These are phyloP conservation scores for Noctua janthe DNA, from an alignment of 2,888 invertebrate species.

Conservation along the genomic window DNA sequence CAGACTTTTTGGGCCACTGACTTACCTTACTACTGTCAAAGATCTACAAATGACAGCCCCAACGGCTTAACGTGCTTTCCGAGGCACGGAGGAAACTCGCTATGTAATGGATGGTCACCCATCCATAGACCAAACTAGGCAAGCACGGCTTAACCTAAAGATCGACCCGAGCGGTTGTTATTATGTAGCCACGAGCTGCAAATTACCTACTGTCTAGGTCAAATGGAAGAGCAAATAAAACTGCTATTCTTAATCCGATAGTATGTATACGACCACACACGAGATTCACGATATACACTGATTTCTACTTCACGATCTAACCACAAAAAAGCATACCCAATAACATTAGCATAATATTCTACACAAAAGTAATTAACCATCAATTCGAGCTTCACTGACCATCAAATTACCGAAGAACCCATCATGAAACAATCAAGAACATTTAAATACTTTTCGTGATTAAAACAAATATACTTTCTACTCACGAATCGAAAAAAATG, in stretches of 20 bases:
- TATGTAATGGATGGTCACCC: no score
- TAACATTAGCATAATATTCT: slow-evolving; percentile 53
- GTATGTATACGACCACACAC: slow-evolving; percentile 31
- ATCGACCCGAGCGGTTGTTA: no score
- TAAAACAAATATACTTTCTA: slow-evolving; percentile 61
- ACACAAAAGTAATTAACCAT: slow-evolving; percentile 53
- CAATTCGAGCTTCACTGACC: slow-evolving; percentile 34
- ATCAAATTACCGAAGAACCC: slow-evolving; percentile 48
- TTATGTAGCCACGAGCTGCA: neutral
- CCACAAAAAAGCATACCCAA: slow-evolving; percentile 27
- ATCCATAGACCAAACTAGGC: no score
- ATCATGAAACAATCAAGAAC: slow-evolving; percentile 56
- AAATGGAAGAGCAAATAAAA: neutral
- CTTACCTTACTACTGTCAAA: no score
- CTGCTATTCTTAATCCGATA: neutral
- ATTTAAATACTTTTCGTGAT: slow-evolving; percentile 61
- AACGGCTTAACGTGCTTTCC: no score
- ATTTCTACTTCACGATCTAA: slow-evolving; percentile 23
- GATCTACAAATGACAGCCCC: no score
- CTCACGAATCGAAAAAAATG: slow-evolving; percentile 38
- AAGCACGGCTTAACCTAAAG: no score
- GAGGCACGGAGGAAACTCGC: no score
- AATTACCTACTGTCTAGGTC: neutral
- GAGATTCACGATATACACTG: slow-evolving; percentile 20
- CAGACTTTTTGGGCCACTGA: no score